Evolutionary conservation across 2,797 vertebrate species (phyloP).

Genomic region (Micropoecilia bifurca): DNA sequence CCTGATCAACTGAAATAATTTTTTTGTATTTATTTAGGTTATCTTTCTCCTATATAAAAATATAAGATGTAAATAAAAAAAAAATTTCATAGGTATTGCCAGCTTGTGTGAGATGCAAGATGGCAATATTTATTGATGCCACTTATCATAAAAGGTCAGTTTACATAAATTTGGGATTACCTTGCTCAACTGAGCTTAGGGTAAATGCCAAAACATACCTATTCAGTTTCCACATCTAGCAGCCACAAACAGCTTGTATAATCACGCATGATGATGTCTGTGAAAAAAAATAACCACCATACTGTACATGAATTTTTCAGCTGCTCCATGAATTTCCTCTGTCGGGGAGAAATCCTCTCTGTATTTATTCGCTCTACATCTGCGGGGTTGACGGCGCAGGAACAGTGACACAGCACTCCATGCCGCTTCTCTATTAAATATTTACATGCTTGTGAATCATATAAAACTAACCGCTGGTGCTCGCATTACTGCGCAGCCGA

Average conservation of each 20-base stretch:
- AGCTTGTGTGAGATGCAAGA: neutral
- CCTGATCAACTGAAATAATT: neutral
- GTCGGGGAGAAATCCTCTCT: constrained; percentile 50
- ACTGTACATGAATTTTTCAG: constrained; percentile 40
- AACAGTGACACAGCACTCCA: constrained; percentile 76
- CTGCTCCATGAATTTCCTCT: constrained; percentile 60
- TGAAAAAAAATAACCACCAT: constrained; percentile 43
- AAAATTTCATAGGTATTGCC: too few species aligned
- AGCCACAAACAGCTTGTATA: constrained; percentile 68
- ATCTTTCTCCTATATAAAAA: neutral
- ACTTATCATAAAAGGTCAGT: neutral
- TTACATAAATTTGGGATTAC: neutral
- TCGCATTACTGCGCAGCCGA: constrained; percentile 69
- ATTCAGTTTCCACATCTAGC: constrained; percentile 34
- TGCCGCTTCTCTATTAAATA: constrained; percentile 78
- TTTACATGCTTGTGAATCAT: constrained; percentile 81
- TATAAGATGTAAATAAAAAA: too few species aligned
- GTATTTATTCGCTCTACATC: constrained; percentile 34
- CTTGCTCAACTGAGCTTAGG: neutral
- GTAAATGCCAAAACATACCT: constrained; percentile 36
- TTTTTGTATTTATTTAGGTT: neutral
- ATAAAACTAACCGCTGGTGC: constrained; percentile 76
- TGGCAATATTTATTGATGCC: neutral
- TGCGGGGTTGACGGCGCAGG: constrained; percentile 60
- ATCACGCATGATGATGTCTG: constrained; percentile 39